These are phyloP conservation scores for Heterochromis multidens DNA, from an alignment of 2,113 vertebrate species.

Conservation along the genomic window DNA sequence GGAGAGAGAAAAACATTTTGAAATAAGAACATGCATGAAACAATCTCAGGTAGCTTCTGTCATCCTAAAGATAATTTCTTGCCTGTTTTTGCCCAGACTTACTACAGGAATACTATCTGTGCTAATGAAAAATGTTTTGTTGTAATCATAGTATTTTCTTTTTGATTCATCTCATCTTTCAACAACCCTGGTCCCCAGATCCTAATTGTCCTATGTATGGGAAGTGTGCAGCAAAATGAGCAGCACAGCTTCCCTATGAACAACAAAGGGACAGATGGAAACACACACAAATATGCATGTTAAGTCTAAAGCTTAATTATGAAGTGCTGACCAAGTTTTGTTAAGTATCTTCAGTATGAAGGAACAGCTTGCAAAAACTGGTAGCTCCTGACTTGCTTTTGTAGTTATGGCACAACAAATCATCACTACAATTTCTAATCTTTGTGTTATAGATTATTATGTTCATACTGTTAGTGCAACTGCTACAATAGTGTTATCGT, in stretches of 20 bases:
- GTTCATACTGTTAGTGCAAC: neutral
- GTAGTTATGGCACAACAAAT: neutral
- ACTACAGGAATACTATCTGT: neutral
- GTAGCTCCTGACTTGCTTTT: neutral
- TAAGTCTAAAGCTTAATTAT: neutral
- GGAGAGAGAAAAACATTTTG: neutral
- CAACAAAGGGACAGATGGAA: neutral
- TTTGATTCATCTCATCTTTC: conserved; percentile 1
- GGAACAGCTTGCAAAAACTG: neutral
- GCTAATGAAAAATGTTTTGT: conserved; percentile 5
- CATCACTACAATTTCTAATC: neutral
- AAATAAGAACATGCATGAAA: neutral
- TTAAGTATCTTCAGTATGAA: neutral
- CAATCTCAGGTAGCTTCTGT: conserved; percentile 8
- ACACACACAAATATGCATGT: neutral
- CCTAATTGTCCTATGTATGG: neutral
- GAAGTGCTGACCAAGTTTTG: neutral
- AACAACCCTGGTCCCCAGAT: conserved; percentile 5
- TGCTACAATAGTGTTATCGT: neutral
- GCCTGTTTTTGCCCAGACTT: neutral
- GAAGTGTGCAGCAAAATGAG: neutral
- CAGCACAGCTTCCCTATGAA: neutral
- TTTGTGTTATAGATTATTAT: neutral
- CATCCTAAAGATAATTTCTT: conserved; percentile 21
- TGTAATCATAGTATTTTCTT: neutral